phyloP scores from a whole-genome alignment of 2,888 invertebrate genomes.

The Chironomus tentans region DNA sequence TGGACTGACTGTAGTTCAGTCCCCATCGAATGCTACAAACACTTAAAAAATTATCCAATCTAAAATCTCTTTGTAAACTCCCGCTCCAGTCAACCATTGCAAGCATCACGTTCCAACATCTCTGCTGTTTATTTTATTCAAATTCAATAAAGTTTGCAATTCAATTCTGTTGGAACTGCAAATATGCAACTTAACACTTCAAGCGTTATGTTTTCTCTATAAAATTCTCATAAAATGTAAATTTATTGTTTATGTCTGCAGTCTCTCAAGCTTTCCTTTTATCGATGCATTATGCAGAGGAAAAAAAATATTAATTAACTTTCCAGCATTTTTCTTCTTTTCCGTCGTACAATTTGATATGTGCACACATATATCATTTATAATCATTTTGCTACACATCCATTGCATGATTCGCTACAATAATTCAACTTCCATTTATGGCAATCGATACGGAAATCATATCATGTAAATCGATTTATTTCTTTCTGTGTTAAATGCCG shows the following conservation, averaged over 20 bases:
- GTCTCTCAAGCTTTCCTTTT: neutral
- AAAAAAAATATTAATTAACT: conserved; percentile 15
- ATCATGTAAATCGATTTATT: neutral
- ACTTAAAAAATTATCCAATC: too few species aligned
- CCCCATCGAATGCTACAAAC: too few species aligned
- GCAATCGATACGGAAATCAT: neutral
- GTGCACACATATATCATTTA: neutral
- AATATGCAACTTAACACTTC: too few species aligned
- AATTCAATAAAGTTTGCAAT: too few species aligned
- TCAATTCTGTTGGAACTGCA: too few species aligned
- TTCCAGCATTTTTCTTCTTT: neutral
- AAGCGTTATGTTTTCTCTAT: too few species aligned
- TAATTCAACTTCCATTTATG: neutral
- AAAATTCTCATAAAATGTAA: neutral
- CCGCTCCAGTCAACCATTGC: too few species aligned
- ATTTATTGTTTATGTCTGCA: neutral
- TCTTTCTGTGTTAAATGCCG: neutral
- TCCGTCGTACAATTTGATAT: too few species aligned
- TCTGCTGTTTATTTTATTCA: too few species aligned
- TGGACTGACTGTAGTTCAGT: too few species aligned
- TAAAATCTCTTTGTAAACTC: too few species aligned
- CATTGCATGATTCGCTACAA: conserved; percentile 14
- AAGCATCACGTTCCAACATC: too few species aligned
- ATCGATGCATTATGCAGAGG: conserved; percentile 1
- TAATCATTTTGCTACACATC: neutral